phyloP scores from a whole-genome alignment of 2,888 invertebrate genomes.

The Platycheirus rosarum region DNA sequence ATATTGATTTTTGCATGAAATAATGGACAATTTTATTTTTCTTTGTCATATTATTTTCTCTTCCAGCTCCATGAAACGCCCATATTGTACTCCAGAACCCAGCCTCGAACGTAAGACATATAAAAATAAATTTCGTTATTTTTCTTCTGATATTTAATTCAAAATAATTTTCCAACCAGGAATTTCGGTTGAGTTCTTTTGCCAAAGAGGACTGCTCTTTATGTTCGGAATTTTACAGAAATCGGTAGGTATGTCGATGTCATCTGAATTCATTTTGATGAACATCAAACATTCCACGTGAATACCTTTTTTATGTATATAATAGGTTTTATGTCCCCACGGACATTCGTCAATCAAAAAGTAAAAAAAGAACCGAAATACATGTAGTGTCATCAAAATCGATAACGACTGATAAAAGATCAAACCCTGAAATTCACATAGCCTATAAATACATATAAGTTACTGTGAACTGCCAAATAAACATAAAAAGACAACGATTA shows the following conservation, averaged over 20 bases:
- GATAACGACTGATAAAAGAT: slow-evolving; percentile 55
- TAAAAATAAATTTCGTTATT: not conserved
- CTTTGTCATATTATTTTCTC: not conserved
- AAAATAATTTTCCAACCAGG: slow-evolving; percentile 23
- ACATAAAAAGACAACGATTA: slow-evolving; percentile 12
- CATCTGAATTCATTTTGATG: slow-evolving; percentile 20
- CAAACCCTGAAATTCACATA: slow-evolving; percentile 34
- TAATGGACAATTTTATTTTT: slow-evolving; percentile 34
- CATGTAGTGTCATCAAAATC: slow-evolving; percentile 68
- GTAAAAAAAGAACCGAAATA: slow-evolving; percentile 42
- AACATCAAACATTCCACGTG: not conserved
- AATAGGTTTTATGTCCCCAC: slow-evolving; percentile 7
- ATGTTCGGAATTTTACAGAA: not conserved
- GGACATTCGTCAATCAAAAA: slow-evolving; percentile 24
- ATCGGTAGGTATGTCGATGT: not conserved
- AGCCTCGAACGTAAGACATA: slow-evolving; percentile 11
- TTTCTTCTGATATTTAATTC: slow-evolving; percentile 12
- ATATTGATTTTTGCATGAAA: slow-evolving; percentile 57
- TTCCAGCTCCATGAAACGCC: slow-evolving; percentile 7
- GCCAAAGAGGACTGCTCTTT: not conserved
- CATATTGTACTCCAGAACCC: not conserved
- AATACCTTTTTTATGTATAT: slow-evolving; percentile 5
- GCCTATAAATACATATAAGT: slow-evolving; percentile 29
- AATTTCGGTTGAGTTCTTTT: slow-evolving; percentile 15
- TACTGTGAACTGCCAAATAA: slow-evolving; percentile 47